Base-by-base conservation (phyloP, 2,888 invertebrate genomes). In the Volucella inflata region DNA sequence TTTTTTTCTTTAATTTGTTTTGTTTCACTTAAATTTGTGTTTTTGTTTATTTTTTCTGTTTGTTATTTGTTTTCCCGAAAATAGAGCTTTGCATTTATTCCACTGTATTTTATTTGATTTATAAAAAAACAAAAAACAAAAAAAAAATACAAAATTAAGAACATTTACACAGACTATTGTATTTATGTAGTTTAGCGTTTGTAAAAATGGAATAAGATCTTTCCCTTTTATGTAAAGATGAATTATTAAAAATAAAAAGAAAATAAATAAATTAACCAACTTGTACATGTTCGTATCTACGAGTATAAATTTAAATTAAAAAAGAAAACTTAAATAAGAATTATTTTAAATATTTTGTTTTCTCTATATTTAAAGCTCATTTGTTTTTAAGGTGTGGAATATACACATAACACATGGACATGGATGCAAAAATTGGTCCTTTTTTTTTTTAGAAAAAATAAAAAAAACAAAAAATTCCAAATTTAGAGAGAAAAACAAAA, bases 231-330 rank as follows among this genome's bases (percentile, higher is more conserved):
- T 67, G 50, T 40, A 46, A 42, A 64, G 14, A 72, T 68, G 59
- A 55, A 79, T 44, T 38, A 74, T 62, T 38, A 60, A 48, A 64
- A 71, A 65, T 74, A 48, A 68, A 72, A 72, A 40, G 48, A 64
- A 87, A 87, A 72, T 51, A 44, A 87, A 87, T 87, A 80, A 84
- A 84, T 79, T 77, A 87, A 79, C 77, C 72, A 84, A 68, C 57
- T 84, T 87, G 72, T 85, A 80, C 74, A 85, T 80, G 30, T 80
- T 76, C 78, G 76, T 76, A 77, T 77, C 68, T 77, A 50, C 71
- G 57, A 60, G 65, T 82, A 84, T 78, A 82, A 59, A 55, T 17
- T 38, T 14, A 78, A 82, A 76, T 65, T 55, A 40, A 62, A 68
- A 75, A 70, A 74, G 48, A 48, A 64, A 51, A 70, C 17, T 71